These are phyloP conservation scores for Dasyornis broadbenti DNA, from an alignment of 2,113 vertebrate genomes.

Conservation along the genomic window DNA sequence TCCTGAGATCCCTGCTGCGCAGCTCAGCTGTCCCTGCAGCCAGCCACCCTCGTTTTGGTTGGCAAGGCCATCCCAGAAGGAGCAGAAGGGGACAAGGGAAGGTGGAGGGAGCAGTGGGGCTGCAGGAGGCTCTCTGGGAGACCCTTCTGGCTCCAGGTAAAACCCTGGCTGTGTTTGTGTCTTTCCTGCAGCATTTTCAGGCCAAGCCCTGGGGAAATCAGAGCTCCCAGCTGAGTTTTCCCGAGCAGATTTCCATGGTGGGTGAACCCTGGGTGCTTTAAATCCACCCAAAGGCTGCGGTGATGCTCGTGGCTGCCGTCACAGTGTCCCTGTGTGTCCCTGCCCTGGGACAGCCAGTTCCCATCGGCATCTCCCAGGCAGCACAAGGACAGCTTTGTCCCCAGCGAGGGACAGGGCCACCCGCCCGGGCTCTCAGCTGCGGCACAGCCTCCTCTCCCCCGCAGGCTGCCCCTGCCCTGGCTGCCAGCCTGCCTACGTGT, in stretches of 20 bases:
- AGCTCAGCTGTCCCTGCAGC: neutral
- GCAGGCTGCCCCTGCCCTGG: neutral
- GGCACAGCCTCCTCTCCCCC: neutral
- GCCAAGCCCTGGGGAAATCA: neutral
- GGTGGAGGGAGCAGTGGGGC: neutral
- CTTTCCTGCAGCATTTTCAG: neutral
- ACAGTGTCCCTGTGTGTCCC: neutral
- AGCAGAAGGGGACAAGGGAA: neutral
- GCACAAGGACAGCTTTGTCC: neutral
- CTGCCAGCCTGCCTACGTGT: neutral
- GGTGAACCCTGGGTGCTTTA: neutral
- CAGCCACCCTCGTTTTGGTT: neutral
- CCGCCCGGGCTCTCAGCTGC: neutral
- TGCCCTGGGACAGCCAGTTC: neutral
- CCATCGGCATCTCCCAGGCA: neutral
- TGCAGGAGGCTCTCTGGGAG: neutral
- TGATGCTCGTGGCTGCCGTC: neutral
- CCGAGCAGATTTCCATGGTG: neutral
- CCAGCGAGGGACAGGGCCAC: neutral
- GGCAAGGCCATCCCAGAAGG: neutral
- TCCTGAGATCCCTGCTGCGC: too few species aligned
- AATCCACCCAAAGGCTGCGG: accelerated
- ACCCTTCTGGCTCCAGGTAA: neutral
- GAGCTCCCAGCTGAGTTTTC: neutral
- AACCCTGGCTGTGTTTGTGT: neutral